These are phyloP conservation scores for Octonoba sinensis DNA, from an alignment of 2,888 invertebrate species.

Conservation along the genomic window DNA sequence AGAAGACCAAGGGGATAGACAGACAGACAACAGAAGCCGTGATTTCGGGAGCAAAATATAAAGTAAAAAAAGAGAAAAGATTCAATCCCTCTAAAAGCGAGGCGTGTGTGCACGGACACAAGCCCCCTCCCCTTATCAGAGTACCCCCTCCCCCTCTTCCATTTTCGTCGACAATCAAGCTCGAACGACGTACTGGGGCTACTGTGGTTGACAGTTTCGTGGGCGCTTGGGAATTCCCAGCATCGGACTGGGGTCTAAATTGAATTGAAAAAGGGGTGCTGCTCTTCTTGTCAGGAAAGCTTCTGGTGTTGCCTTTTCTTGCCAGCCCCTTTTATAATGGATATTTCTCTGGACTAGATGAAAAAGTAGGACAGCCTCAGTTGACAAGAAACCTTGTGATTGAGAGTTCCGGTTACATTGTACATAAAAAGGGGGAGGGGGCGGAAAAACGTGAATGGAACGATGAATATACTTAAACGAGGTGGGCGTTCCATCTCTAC, in stretches of 20 bases:
- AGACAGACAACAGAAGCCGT: constrained; percentile 29
- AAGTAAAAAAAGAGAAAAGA: constrained; percentile 8
- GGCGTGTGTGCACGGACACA: constrained; percentile 24
- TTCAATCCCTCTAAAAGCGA: constrained; percentile 54
- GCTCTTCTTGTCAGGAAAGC: not conserved
- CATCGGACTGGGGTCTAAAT: constrained; percentile 32
- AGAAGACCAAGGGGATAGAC: not conserved
- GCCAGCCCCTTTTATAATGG: not conserved
- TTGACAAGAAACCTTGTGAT: constrained; percentile 34
- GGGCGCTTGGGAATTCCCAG: constrained; percentile 35
- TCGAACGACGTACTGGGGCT: constrained; percentile 1
- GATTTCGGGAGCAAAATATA: constrained; percentile 22
- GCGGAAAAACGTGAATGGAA: no score
- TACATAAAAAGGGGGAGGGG: not conserved
- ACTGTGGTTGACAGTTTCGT: constrained; percentile 48
- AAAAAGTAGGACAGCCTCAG: not conserved
- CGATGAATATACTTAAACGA: no score
- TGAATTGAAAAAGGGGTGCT: constrained; percentile 44
- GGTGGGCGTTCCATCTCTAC: no score
- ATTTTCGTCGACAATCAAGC: constrained; percentile 43
- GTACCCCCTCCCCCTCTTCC: constrained; percentile 14
- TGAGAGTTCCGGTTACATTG: constrained; percentile 47
- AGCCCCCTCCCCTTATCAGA: not conserved
- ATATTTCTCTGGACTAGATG: not conserved
- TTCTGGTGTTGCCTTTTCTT: constrained; percentile 27